Base-by-base conservation (phyloP, 2,113 vertebrate genomes). In the Mesocricetus auratus region DNA sequence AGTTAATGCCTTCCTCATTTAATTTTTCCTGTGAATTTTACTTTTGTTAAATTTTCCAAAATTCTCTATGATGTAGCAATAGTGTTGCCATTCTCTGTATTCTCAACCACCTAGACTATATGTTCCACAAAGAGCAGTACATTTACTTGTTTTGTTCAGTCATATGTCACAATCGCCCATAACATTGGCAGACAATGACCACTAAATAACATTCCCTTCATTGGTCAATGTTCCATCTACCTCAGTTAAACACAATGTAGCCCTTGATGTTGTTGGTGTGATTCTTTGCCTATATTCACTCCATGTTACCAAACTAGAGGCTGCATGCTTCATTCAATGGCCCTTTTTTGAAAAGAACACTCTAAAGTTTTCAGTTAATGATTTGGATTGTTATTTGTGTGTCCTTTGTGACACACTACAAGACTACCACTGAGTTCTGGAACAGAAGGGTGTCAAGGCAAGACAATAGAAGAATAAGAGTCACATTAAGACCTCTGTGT, bases 11-110 rank as follows among this genome's bases (percentile, higher is more conserved):
- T 36, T 69, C 31, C 1, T 58, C n/a, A 64, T 83, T 86, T 96
- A 29, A 75, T 60, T 95, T 93, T 91, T 75, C 26, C 39, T 96
- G 9, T 26, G 5, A 74, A 93, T 71, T 60, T 75, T 60, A 81
- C 62, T 85, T 89, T 93, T 89, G 15, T 71, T 89, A 74, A 89
- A 83, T 92, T 47, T 86, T 97, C 39, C 47, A 93, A 77, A 92
- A 74, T 92, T 92, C 36, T 81, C 1, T 53, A 19, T 2, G 68
- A 81, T 8, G 47, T 39, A 77, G 11, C 7, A 17, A 90, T 7
- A 19, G 7, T 11, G 17, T 29, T 19, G 50, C 4, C 11, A 90
- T 87, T 87, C 56, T 89, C 50, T 56, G 3, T 73, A 78, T 36
- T 78, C 47, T 94, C n/a, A 77, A 56, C 42, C 10, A 89, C 68